Percentiles rank a stretch among this genome's conserved stretches.
phyloP scores from a whole-genome alignment of 2,113 vertebrate genomes.

The Eonycteris spelaea region DNA sequence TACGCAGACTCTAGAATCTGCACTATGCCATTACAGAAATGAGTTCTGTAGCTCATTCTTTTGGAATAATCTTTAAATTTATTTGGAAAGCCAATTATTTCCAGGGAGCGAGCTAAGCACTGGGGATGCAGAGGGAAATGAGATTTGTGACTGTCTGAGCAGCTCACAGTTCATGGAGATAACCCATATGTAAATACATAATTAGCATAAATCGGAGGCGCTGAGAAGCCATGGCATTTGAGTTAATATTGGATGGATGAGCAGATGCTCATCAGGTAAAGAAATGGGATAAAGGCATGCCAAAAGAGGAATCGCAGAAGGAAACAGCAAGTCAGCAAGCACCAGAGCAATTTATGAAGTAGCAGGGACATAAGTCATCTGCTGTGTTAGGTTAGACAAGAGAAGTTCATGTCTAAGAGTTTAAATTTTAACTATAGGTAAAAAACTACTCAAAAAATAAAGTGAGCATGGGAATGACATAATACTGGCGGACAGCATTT shows the following conservation, averaged over 20 bases:
- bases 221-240: neutral
- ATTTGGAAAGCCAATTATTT: slow-evolving; percentile 37
- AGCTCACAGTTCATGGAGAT: neutral
- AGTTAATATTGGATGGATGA: neutral
- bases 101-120: neutral
- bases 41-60: slow-evolving; percentile 16
- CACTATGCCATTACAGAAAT: neutral
- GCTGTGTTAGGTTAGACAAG: neutral
- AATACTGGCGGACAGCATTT: neutral
- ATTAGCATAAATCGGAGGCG: neutral
- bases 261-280: neutral
- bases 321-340: neutral
- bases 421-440: neutral
- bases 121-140: neutral
- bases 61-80: slow-evolving; percentile 47
- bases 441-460: neutral
- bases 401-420: neutral
- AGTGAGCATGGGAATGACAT: neutral
- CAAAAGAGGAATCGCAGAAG: neutral
- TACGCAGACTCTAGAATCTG: neutral
- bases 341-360: neutral
- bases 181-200: neutral
- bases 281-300: neutral
- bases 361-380: neutral
- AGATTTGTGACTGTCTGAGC: neutral